Evolutionary conservation across 53 echinoderm and acorn worm genomes (phyloP).

Genomic region (Holothuria scabra): DNA sequence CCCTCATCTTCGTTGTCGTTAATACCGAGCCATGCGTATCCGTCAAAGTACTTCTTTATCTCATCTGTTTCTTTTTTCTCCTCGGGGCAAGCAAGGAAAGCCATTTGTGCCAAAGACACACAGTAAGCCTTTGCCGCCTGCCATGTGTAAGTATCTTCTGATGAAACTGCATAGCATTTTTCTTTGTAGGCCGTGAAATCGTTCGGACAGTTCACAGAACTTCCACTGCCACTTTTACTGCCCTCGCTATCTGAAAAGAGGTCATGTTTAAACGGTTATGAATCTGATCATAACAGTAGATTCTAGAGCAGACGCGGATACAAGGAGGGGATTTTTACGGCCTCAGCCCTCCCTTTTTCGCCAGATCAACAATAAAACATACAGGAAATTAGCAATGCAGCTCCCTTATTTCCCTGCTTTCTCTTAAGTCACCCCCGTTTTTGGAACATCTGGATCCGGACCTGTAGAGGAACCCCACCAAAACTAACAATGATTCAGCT

Average conservation of each 20-base stretch:
- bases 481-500: no score
- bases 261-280: no score
- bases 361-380: no score
- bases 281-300: no score
- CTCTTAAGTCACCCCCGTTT: no score
- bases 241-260: neutral
- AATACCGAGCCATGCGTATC: constrained; percentile 9
- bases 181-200: constrained; percentile 6
- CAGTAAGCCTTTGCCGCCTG: constrained; percentile 5
- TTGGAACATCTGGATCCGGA: no score
- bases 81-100: neutral
- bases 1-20: neutral
- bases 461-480: no score
- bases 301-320: no score
- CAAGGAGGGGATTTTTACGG: no score
- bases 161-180: neutral
- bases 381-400: no score
- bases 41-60: neutral
- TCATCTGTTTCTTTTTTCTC: neutral
- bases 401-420: no score
- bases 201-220: neutral
- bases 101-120: neutral
- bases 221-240: neutral
- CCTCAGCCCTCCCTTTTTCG: no score
- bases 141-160: constrained; percentile 19